These are phyloP conservation scores for Cheirogaleus medius DNA, from an alignment of 2,113 vertebrate genomes.

Conservation along the genomic window DNA sequence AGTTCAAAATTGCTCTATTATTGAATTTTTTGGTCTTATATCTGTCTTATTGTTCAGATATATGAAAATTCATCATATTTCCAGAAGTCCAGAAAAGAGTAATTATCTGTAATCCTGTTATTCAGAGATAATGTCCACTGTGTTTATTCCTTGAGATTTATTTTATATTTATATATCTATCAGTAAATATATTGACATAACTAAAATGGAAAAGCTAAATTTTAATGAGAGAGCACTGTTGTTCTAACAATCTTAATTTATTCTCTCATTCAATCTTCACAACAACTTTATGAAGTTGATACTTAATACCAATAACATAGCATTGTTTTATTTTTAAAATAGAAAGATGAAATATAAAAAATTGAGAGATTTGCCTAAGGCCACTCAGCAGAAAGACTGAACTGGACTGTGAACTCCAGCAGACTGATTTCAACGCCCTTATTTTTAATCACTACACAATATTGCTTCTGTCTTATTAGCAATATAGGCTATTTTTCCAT, in stretches of 20 bases:
- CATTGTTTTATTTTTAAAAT: not conserved
- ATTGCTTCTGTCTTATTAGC: not conserved
- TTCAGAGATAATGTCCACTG: not conserved
- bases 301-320: not conserved
- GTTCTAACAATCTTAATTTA: not conserved
- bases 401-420: not conserved
- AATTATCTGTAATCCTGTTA: not conserved
- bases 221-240: not conserved
- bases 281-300: not conserved
- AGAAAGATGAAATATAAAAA: not conserved
- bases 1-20: not conserved
- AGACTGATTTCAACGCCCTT: not conserved
- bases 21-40: not conserved
- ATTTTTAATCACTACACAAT: not conserved
- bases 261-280: not conserved
- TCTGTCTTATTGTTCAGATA: not conserved
- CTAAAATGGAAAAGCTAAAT: not conserved
- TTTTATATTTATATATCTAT: not conserved
- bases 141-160: not conserved
- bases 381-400: not conserved
- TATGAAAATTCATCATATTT: not conserved
- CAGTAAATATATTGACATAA: not conserved
- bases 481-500: not conserved
- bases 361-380: not conserved
- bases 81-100: not conserved